phyloP scores from a whole-genome alignment of 1,140 invertebrate species.

The Drosophila bipectinata region DNA sequence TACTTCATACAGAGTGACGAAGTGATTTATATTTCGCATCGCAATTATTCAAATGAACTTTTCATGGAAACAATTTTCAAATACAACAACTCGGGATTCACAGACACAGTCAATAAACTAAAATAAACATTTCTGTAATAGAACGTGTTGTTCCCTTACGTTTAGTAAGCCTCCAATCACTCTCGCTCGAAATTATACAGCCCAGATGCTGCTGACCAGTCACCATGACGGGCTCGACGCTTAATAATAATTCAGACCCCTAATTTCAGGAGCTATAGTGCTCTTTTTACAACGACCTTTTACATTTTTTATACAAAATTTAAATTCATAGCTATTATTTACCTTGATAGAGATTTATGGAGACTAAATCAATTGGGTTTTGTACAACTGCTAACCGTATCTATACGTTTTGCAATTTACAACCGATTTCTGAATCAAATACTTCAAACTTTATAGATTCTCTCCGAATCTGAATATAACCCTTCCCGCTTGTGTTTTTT shows the following conservation, averaged over 20 bases:
- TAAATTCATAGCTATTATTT: too few relatives aligned
- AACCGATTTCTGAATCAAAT: too few relatives aligned
- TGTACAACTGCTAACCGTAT: too few relatives aligned
- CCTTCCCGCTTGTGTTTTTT: too few relatives aligned
- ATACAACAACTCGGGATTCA: background rate
- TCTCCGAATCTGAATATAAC: too few relatives aligned
- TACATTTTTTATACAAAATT: background rate
- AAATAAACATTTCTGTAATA: constrained; percentile 4
- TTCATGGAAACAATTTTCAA: constrained; percentile 1
- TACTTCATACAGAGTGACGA: background rate
- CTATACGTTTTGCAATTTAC: too few relatives aligned
- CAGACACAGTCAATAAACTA: background rate
- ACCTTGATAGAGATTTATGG: background rate
- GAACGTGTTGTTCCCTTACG: background rate
- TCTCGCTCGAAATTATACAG: constrained; percentile 29
- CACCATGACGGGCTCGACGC: constrained; percentile 22
- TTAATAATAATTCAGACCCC: background rate
- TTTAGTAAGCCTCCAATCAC: constrained; percentile 5
- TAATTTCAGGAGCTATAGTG: constrained; percentile 3
- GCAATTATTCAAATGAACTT: constrained; percentile 32
- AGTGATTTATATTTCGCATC: constrained; percentile 27
- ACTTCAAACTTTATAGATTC: too few relatives aligned
- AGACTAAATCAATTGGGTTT: background rate
- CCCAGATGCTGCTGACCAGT: constrained; percentile 20
- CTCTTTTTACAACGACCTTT: background rate